Evolutionary conservation across 2,888 invertebrate species (phyloP).

Genomic region (Argynnis bischoffii): DNA sequence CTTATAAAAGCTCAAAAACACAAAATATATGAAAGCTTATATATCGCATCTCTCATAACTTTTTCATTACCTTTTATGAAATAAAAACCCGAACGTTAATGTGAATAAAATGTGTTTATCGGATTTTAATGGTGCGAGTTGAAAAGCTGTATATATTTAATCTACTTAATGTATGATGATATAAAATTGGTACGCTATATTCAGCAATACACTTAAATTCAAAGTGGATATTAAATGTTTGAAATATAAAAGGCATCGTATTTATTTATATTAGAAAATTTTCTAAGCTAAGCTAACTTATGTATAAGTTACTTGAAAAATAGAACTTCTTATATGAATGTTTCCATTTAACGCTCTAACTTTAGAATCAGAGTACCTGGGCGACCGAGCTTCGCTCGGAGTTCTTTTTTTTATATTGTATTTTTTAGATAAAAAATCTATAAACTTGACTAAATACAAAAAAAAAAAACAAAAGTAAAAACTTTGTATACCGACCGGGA

Average conservation of each 20-base stretch:
- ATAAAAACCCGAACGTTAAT: conserved; percentile 27
- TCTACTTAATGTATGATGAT: conserved; percentile 23
- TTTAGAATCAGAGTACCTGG: too few species aligned
- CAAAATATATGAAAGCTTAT: conserved; percentile 29
- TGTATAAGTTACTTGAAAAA: too few species aligned
- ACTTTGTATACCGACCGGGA: too few species aligned
- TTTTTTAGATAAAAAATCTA: too few species aligned
- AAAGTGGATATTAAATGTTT: conserved; percentile 9
- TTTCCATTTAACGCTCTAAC: too few species aligned
- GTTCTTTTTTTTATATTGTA: too few species aligned
- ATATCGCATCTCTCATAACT: conserved; percentile 29
- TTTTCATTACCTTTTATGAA: conserved; percentile 29
- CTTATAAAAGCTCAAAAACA: conserved; percentile 33
- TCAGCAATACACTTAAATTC: not conserved
- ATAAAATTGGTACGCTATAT: conserved; percentile 8
- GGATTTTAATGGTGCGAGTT: conserved; percentile 24
- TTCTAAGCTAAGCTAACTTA: too few species aligned
- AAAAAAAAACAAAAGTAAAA: too few species aligned
- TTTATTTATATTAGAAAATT: too few species aligned
- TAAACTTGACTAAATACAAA: too few species aligned
- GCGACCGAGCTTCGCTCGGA: too few species aligned
- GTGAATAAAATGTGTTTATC: conserved; percentile 23
- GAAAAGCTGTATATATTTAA: conserved; percentile 24
- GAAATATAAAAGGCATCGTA: not conserved
- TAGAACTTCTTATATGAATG: too few species aligned